A percentile compares a stretch with the other conserved stretches of the same genome.
Evolutionary conservation across 2,797 vertebrate genomes (phyloP).

Genomic region (Odontamblyopus rebecca): DNA sequence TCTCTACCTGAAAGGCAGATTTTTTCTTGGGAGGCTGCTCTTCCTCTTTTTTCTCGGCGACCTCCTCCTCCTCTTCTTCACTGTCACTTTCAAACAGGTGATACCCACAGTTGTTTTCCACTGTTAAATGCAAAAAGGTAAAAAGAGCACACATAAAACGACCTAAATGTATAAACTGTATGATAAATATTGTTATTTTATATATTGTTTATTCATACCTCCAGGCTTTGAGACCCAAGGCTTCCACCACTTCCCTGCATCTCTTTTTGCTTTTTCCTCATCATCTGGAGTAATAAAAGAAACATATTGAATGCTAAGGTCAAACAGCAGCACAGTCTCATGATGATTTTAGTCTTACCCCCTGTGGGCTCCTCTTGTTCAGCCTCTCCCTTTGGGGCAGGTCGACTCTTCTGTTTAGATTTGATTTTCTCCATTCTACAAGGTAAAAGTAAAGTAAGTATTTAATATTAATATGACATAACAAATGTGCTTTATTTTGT

Average conservation of each 20-base stretch:
- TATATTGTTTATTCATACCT: conserved; percentile 33
- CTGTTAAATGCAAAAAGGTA: conserved; percentile 44
- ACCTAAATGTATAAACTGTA: neutral
- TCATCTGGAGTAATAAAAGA: conserved; percentile 39
- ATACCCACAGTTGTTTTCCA: conserved; percentile 69
- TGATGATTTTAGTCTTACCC: conserved; percentile 29
- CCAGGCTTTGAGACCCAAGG: conserved; percentile 71
- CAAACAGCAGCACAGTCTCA: neutral
- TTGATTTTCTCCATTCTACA: conserved; percentile 81
- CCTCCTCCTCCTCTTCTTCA: conserved; percentile 77
- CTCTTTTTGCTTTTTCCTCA: conserved; percentile 55
- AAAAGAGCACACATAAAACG: neutral
- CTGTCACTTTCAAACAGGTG: conserved; percentile 78
- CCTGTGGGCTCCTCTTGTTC: conserved; percentile 22
- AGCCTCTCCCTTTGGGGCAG: conserved; percentile 29
- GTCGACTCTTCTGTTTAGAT: conserved; percentile 70
- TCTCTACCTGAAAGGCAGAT: conserved; percentile 78
- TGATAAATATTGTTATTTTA: neutral
- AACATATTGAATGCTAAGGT: neutral
- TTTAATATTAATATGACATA: neutral
- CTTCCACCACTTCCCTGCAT: conserved; percentile 70
- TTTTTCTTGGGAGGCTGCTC: conserved; percentile 68
- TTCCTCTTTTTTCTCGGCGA: conserved; percentile 59
- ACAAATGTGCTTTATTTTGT: neutral
- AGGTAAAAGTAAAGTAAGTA: neutral